These are phyloP conservation scores for Smutsia gigantea DNA, from an alignment of 2,797 vertebrate genomes.

Conservation along the genomic window DNA sequence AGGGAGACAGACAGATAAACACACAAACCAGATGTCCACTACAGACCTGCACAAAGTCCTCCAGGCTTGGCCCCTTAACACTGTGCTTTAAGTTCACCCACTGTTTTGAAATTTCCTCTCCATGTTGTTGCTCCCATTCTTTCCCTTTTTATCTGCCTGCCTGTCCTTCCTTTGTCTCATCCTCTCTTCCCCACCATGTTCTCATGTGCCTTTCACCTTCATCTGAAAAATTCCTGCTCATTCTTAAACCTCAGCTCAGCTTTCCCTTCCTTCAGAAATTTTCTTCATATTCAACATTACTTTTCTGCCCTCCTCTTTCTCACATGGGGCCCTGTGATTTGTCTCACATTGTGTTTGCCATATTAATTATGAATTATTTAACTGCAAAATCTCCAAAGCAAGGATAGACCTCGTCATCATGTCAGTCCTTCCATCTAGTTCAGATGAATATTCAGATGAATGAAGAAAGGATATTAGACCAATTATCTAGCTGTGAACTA, in stretches of 20 bases:
- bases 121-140: rapidly evolving
- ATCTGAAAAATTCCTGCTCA: not conserved
- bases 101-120: not conserved
- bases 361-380: not conserved
- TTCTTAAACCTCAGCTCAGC: not conserved
- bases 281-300: not conserved
- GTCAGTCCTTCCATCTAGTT: not conserved
- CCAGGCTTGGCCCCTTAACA: not conserved
- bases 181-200: not conserved
- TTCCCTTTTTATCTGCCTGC: not conserved
- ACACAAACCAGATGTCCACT: not conserved
- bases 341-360: not conserved
- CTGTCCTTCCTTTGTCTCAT: not conserved
- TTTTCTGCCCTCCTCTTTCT: not conserved
- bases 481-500: not conserved
- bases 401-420: not conserved
- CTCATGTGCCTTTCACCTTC: not conserved
- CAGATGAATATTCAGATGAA: not conserved
- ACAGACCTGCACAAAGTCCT: not conserved
- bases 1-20: not conserved
- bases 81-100: not conserved
- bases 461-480: not conserved
- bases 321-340: not conserved
- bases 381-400: not conserved
- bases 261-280: not conserved